Base-by-base conservation (phyloP, 23 tunicate species). In the Clavelina lepadiformis region DNA sequence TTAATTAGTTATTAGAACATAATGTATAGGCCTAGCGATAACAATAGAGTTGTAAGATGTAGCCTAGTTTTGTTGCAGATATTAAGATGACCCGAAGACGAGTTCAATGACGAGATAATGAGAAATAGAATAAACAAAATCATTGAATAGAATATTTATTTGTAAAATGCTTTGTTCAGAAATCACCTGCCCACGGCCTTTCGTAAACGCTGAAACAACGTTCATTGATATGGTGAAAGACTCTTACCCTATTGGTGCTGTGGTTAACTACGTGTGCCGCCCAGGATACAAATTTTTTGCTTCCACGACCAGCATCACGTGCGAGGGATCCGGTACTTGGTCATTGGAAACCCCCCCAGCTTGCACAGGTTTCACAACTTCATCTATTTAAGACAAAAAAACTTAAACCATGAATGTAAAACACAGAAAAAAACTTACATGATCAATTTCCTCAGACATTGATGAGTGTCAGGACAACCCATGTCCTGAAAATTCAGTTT, bases 401-500 rank as follows among this genome's bases (percentile, higher is more conserved):
- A n/a, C n/a, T n/a, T n/a, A n/a, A n/a, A n/a, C n/a, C n/a, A n/a
- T n/a, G n/a, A n/a, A n/a, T n/a, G n/a, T n/a, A n/a, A n/a, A n/a
- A n/a, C n/a, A n/a, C n/a, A n/a, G n/a, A n/a, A n/a, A n/a, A n/a
- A n/a, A n/a, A n/a, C n/a, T n/a, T n/a, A n/a, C n/a, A n/a, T n/a
- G n/a, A n/a, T n/a, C n/a, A n/a, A n/a, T n/a, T n/a, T n/a, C n/a
- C n/a, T 29, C 75, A 73, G 96, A 88, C 59, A 88, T 82, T 33
- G 82, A 88, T 49, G 96, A 88, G 56, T 88, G 96, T 34, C 26
- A 31, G 13, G 22, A 33, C 23, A 11, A 26, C 23, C 38, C 38
- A 23, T 88, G 96, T 55, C 80, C 86, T 45, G 56, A 60, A 19
- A 35, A 80, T 38, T 88, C 96, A 21, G 24, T 18, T 2, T 88